Percentiles rank a stretch among this genome's conserved stretches.
Evolutionary conservation across 2,888 invertebrate species (phyloP).

Genomic region (Acanthosoma haemorrhoidale): DNA sequence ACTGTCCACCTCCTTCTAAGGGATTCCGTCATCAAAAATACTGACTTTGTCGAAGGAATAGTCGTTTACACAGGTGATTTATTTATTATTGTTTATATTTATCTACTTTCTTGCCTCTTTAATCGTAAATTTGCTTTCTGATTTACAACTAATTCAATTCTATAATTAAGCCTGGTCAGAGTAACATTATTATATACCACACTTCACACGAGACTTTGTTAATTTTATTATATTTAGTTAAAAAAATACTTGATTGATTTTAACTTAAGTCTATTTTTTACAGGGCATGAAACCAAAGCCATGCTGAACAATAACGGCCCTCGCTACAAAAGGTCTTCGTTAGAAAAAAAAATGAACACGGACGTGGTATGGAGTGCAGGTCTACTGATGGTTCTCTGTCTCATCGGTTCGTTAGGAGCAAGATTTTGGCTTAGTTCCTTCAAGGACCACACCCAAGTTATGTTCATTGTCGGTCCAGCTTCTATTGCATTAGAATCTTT

Average conservation of each 20-base stretch:
- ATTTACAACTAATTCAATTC: too few species aligned
- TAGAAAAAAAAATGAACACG: conserved; percentile 91
- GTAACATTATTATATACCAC: too few species aligned
- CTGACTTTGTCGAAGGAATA: conserved; percentile 92
- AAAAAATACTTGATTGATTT: too few species aligned
- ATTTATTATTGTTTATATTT: neutral
- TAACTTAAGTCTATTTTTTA: conserved; percentile 40
- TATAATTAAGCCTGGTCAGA: too few species aligned
- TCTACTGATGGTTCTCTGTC: conserved; percentile 80
- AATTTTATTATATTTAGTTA: too few species aligned
- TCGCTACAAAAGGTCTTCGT: conserved; percentile 82
- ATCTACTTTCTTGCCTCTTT: too few species aligned
- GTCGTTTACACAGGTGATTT: conserved; percentile 82
- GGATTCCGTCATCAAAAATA: conserved; percentile 92
- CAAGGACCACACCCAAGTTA: conserved; percentile 53
- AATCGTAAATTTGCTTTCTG: too few species aligned
- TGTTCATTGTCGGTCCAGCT: conserved; percentile 45
- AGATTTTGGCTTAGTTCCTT: conserved; percentile 70
- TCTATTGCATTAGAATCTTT: conserved; percentile 66
- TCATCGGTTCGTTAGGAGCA: conserved; percentile 86
- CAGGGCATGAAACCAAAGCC: conserved; percentile 93
- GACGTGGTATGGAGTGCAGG: conserved; percentile 96
- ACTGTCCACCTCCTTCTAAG: conserved; percentile 87
- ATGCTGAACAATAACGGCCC: conserved; percentile 97
- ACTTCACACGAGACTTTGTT: too few species aligned